Evolutionary conservation across 2,797 vertebrate genomes (phyloP), one percentile per base, ranked within the genome.

Genomic region (Danio jaintianensis): DNA sequence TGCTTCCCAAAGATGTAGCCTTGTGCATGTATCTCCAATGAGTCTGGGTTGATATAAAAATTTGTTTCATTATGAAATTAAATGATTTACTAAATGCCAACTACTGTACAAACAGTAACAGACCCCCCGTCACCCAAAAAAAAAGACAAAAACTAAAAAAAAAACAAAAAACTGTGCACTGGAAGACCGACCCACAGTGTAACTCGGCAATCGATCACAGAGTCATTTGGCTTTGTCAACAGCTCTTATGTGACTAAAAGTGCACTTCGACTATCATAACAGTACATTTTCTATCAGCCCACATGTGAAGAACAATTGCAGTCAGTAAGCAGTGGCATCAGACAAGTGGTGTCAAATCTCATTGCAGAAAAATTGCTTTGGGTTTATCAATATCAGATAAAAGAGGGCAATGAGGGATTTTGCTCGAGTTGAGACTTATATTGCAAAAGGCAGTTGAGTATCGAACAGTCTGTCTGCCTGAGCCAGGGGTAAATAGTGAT

Each of bases 391-490:
- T 50, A 73, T 69, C 53, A 82, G 62, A 47, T 29, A 53, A 56
- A 61, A 71, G 69, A 55, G 15, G 13, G 29, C 20, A 76, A 4
- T 8, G 52, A 59, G 85, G 90, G 89, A 83, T 88, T 89, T 88
- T 62, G 73, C 87, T 87, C 78, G 75, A 75, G 81, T 82, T 79
- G 76, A 79, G 87, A 81, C 84, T 84, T 88, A 90, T 91, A 92
- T 92, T 89, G 85, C 89, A 84, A 86, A 89, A 48, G 90, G 89
- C 92, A 91, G 92, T 87, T 86, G 86, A 86, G 86, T 89, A 92
- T 90, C 83, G 89, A 91, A 82, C 83, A 70, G 76, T 82, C 82
- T 7, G 85, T 80, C 80, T 88, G 87, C 71, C 77, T 40, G 84
- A 63, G 87, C 83, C 48, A 79, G 29, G 83, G 75, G 86, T 88